These are phyloP conservation scores for Disparrhopalites patrizii DNA, from an alignment of 2,888 invertebrate genomes.

Conservation along the genomic window DNA sequence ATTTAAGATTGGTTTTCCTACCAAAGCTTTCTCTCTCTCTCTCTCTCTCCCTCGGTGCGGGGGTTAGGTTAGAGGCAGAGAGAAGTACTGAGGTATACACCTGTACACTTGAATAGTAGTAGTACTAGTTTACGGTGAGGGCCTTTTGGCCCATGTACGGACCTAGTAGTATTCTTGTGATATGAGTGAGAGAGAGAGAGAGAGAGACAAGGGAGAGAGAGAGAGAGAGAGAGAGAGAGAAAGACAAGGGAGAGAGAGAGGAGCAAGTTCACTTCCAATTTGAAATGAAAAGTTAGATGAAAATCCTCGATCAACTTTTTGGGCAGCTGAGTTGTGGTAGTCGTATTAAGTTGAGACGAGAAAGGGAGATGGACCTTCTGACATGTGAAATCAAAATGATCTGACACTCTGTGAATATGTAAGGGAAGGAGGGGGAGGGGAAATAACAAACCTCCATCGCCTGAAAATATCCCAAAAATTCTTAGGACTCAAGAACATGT, in stretches of 20 bases:
- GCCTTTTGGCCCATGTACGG: too few relatives aligned
- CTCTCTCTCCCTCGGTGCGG: not conserved
- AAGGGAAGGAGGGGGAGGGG: too few relatives aligned
- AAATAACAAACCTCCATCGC: slow-evolving; percentile 17
- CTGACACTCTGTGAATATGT: slow-evolving; percentile 20
- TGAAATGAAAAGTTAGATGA: slow-evolving; percentile 13
- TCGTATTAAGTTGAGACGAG: slow-evolving; percentile 13
- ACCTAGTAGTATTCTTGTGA: too few relatives aligned
- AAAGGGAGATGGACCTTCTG: slow-evolving; percentile 19
- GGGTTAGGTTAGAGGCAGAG: too few relatives aligned
- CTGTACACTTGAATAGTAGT: too few relatives aligned
- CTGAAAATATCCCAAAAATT: slow-evolving; percentile 27
- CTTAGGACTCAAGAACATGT: too few relatives aligned
- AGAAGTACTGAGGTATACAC: too few relatives aligned
- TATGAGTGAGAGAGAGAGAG: too few relatives aligned
- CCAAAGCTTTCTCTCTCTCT: not conserved
- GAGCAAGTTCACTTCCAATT: slow-evolving; percentile 4
- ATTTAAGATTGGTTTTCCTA: slow-evolving; percentile 24
- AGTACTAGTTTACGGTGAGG: too few relatives aligned
- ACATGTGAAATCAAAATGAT: slow-evolving; percentile 25
- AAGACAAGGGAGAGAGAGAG: too few relatives aligned
- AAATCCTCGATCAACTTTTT: slow-evolving; percentile 23
- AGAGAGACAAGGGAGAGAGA: too few relatives aligned
- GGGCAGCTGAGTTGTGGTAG: slow-evolving; percentile 18
- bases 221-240: too few relatives aligned